A percentile compares a stretch with the other conserved stretches of the same genome.
Conservation (phyloP, 2,797 vertebrate genomes). For the Emys orbicularis region DNA sequence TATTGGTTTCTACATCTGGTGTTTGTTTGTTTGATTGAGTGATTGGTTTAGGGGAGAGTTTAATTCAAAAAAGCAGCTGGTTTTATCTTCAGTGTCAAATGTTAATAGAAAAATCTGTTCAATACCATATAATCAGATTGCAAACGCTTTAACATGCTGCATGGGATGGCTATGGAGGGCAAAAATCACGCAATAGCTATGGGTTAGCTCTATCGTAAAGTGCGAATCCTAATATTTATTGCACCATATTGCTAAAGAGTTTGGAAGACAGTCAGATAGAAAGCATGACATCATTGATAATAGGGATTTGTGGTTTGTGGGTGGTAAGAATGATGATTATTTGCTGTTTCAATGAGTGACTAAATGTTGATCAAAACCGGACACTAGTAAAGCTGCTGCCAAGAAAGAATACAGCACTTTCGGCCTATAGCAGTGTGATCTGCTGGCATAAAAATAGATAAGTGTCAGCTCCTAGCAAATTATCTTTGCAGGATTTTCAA, state of each 20-base stretch:
- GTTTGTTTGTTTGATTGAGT: slow-evolving; percentile 53
- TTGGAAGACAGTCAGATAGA: slow-evolving; percentile 1
- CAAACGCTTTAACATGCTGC: background rate
- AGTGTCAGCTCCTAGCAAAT: background rate
- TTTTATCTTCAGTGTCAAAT: slow-evolving; percentile 74
- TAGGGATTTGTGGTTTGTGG: background rate
- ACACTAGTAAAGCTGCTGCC: background rate
- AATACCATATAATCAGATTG: slow-evolving; percentile 20
- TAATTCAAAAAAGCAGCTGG: slow-evolving; percentile 64
- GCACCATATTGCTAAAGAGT: background rate
- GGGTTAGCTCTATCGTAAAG: background rate
- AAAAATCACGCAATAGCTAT: slow-evolving; percentile 54
- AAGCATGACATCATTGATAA: background rate
- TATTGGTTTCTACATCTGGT: slow-evolving; percentile 61
- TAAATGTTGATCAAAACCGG: background rate
- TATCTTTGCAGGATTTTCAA: background rate
- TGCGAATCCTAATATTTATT: background rate
- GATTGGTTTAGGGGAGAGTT: slow-evolving; percentile 51
- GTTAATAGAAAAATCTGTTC: slow-evolving; percentile 51
- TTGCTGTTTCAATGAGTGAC: background rate
- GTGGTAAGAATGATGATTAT: background rate
- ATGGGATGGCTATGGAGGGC: background rate
- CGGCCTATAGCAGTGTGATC: background rate
- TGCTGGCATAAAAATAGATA: background rate
- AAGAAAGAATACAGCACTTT: background rate